Conservation (phyloP, 2,797 vertebrate genomes). For the Lagocephalus sceleratus region DNA sequence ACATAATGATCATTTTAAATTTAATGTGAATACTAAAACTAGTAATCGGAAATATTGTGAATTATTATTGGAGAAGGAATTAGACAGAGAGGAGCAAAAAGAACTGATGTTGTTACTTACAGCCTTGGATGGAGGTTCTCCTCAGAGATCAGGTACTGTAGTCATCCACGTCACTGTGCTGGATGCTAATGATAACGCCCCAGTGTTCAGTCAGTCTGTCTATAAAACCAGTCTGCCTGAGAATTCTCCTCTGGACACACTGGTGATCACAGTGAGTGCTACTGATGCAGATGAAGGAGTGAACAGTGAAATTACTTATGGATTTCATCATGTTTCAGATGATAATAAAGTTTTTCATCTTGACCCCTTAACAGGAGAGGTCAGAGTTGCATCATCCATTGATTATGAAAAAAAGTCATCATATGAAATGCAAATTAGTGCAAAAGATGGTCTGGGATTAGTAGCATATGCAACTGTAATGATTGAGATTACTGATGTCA, state of each 20-base stretch:
- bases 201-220: slow-evolving; percentile 63
- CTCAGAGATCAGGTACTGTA: slow-evolving; percentile 64
- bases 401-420: slow-evolving; percentile 65
- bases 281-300: slow-evolving; percentile 72
- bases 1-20: slow-evolving; percentile 10
- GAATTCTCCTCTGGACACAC: slow-evolving; percentile 55
- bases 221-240: slow-evolving; percentile 71
- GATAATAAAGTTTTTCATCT: too few species aligned
- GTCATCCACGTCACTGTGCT: slow-evolving; percentile 67
- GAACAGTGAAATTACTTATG: slow-evolving; percentile 71
- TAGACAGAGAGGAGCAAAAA: slow-evolving; percentile 15
- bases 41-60: too few species aligned
- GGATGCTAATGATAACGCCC: slow-evolving; percentile 77
- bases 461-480: slow-evolving; percentile 40
- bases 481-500: slow-evolving; percentile 52
- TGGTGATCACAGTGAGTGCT: slow-evolving; percentile 65
- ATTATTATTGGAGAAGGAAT: slow-evolving; percentile 26
- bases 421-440: slow-evolving; percentile 27
- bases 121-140: slow-evolving; percentile 72
- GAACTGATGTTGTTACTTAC: slow-evolving; percentile 35
- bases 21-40: too few species aligned
- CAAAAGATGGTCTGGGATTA: slow-evolving; percentile 48
- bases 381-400: slow-evolving; percentile 42
- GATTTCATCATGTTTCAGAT: slow-evolving; percentile 48
- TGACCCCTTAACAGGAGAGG: slow-evolving; percentile 47